Percentiles rank a stretch among this genome's conserved stretches.
Evolutionary conservation across 2,888 invertebrate species (phyloP).

Genomic region (Ectobius pallidus): DNA sequence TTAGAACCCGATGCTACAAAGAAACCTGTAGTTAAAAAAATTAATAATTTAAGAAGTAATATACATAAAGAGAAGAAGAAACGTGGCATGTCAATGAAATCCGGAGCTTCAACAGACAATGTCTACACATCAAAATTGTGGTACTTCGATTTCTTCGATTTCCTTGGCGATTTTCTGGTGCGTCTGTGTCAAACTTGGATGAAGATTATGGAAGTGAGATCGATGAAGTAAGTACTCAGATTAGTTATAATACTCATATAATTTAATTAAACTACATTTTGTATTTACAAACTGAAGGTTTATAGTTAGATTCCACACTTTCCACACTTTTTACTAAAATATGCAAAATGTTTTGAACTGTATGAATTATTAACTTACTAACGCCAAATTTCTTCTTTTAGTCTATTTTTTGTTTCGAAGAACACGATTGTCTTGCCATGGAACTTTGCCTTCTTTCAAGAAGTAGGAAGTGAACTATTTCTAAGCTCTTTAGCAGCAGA

Average conservation of each 20-base stretch:
- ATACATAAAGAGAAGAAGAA: neutral
- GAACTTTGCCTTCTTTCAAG: neutral
- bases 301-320: constrained; percentile 5
- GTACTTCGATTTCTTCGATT: constrained; percentile 10
- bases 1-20: neutral
- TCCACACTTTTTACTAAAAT: constrained; percentile 16
- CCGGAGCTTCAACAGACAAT: neutral
- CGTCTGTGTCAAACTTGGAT: constrained; percentile 11
- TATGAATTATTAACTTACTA: constrained; percentile 11
- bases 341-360: constrained; percentile 24
- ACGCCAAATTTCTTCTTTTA: constrained; percentile 17
- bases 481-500: constrained; percentile 7
- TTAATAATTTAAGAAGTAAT: constrained; percentile 17
- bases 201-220: constrained; percentile 21
- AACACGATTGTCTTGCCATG: constrained; percentile 1
- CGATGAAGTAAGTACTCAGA: constrained; percentile 21
- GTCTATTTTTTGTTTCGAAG: constrained; percentile 6
- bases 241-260: constrained; percentile 26
- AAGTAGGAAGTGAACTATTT: constrained; percentile 21
- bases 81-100: neutral
- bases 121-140: constrained; percentile 18
- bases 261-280: constrained; percentile 23
- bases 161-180: neutral
- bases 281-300: constrained; percentile 27
- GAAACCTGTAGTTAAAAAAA: constrained; percentile 5